phyloP scores from a whole-genome alignment of 2,888 invertebrate species.

The Lucinisca nassula region DNA sequence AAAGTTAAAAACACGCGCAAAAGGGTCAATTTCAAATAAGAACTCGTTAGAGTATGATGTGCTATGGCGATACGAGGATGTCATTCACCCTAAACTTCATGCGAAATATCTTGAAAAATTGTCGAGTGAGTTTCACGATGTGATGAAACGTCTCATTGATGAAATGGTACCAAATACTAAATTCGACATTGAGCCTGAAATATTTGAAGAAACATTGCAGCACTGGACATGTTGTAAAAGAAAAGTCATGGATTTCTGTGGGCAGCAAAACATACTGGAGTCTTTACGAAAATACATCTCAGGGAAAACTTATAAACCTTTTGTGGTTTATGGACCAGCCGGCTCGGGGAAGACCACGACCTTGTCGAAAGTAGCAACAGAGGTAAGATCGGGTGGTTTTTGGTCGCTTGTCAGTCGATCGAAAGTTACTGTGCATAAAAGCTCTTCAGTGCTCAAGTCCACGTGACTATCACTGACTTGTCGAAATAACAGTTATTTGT shows the following conservation, averaged over 20 bases:
- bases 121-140: conserved; percentile 72
- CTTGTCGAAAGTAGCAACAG: conserved; percentile 79
- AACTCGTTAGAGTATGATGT: conserved; percentile 80
- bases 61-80: conserved; percentile 86
- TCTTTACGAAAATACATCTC: conserved; percentile 77
- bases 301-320: conserved; percentile 72
- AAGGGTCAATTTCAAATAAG: conserved; percentile 69
- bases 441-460: too few relatives aligned
- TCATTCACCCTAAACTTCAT: conserved; percentile 83
- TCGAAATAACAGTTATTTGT: too few relatives aligned
- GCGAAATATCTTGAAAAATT: conserved; percentile 82
- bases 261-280: conserved; percentile 71
- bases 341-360: conserved; percentile 84
- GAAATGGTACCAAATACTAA: conserved; percentile 63
- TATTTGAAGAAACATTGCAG: conserved; percentile 74
- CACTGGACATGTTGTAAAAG: conserved; percentile 77
- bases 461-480: too few relatives aligned
- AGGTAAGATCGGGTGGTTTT: conserved; percentile 80
- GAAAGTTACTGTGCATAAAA: too few relatives aligned
- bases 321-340: conserved; percentile 81
- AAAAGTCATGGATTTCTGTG: conserved; percentile 70
- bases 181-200: conserved; percentile 69
- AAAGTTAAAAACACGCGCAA: conserved; percentile 75
- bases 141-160: conserved; percentile 76
- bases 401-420: too few relatives aligned